phyloP scores from a whole-genome alignment of 2,888 invertebrate genomes.

The Tenthredo distinguenda region DNA sequence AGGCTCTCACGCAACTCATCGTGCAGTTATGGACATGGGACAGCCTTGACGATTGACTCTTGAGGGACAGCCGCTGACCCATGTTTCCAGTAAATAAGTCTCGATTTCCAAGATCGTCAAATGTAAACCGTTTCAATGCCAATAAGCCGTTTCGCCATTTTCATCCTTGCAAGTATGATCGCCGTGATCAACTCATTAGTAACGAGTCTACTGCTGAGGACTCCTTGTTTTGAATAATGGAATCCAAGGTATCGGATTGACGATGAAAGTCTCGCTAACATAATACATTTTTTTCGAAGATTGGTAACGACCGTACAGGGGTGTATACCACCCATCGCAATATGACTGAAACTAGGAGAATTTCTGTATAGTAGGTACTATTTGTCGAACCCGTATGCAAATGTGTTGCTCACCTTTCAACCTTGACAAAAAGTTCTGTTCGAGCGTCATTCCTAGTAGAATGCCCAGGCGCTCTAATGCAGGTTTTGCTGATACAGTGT shows the following conservation, averaged over 20 bases:
- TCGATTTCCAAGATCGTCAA: constrained; percentile 18
- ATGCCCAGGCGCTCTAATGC: constrained; percentile 47
- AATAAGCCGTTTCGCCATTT: constrained; percentile 4
- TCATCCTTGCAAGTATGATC: not conserved
- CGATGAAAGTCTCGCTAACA: not conserved
- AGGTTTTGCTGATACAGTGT: constrained; percentile 47
- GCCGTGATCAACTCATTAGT: not conserved
- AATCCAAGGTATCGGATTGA: not conserved
- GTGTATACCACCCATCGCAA: not conserved
- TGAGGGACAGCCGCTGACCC: constrained; percentile 25
- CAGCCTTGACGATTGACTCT: constrained; percentile 16
- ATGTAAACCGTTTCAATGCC: constrained; percentile 19
- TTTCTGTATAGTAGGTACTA: not conserved
- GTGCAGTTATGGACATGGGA: not conserved
- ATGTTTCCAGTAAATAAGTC: constrained; percentile 21
- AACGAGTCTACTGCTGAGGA: not conserved
- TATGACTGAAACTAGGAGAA: not conserved
- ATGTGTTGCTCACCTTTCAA: constrained; percentile 25
- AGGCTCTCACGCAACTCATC: not conserved
- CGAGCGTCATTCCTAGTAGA: constrained; percentile 46
- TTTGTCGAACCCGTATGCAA: not conserved
- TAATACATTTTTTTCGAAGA: not conserved
- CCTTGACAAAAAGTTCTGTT: constrained; percentile 47
- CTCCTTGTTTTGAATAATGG: not conserved
- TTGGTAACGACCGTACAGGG: not conserved